Conservation (phyloP, 2,797 vertebrate genomes). For the Columba guinea region DNA sequence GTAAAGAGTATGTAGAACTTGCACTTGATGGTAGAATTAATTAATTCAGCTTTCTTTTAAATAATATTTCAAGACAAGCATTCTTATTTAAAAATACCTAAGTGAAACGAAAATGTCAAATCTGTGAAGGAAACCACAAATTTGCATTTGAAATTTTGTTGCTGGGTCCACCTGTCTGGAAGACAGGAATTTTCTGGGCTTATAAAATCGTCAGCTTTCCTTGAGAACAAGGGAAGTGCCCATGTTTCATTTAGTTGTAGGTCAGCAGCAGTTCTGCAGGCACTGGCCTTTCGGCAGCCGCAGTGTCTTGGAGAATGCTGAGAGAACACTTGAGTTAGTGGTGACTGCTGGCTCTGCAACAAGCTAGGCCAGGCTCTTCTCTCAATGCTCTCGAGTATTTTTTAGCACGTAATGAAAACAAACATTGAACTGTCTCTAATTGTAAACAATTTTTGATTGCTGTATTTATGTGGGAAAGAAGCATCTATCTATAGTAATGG, state of each 20-base stretch:
- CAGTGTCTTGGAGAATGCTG: neutral
- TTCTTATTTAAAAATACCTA: neutral
- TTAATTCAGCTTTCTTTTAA: neutral
- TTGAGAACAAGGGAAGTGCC: neutral
- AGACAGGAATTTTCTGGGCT: neutral
- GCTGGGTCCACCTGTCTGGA: neutral
- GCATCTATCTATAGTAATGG: rapidly evolving
- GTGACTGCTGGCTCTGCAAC: neutral
- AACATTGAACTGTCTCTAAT: neutral
- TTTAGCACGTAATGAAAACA: neutral
- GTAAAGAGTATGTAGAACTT: neutral
- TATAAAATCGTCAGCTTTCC: neutral
- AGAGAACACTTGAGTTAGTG: neutral
- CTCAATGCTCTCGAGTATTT: neutral
- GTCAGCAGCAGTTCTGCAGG: neutral
- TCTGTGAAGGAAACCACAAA: neutral
- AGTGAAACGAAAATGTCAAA: neutral
- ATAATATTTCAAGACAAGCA: neutral
- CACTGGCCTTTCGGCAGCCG: neutral
- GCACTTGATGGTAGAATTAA: neutral
- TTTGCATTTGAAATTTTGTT: neutral
- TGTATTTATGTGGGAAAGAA: neutral
- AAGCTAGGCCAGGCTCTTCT: neutral
- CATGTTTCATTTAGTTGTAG: neutral
- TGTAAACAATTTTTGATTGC: neutral